Conservation (phyloP, 2,113 vertebrate genomes). For the Pachypanchax playfairii region DNA sequence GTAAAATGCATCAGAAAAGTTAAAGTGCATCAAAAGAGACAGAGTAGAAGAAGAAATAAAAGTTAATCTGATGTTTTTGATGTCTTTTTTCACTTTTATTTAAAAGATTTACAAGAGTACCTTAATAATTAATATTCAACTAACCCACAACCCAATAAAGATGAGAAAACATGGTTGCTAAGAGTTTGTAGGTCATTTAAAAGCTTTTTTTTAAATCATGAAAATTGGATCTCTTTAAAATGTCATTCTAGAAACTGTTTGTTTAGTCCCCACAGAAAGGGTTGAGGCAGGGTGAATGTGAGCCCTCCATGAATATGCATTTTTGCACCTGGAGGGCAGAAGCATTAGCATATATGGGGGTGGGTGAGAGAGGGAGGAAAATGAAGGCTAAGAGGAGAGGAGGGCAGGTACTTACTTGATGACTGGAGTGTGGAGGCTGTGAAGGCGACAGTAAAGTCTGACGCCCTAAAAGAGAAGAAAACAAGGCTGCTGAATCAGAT, state of each 20-base stretch:
- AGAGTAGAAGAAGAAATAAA: conserved; percentile 10
- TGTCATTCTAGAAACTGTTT: conserved; percentile 33
- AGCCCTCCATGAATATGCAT: conserved; percentile 65
- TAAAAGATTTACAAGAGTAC: background rate
- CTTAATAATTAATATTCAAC: background rate
- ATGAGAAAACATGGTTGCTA: conserved; percentile 23
- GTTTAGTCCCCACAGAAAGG: conserved; percentile 31
- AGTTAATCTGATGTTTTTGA: background rate
- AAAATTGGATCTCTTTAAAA: conserved; percentile 11
- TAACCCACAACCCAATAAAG: conserved; percentile 7
- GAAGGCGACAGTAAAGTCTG: conserved; percentile 95
- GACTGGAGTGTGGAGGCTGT: conserved; percentile 91
- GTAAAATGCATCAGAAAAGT: no score
- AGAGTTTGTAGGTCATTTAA: conserved; percentile 19
- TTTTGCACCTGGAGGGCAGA: conserved; percentile 55
- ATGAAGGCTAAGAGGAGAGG: background rate
- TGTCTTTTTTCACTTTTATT: background rate
- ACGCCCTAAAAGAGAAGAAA: conserved; percentile 85
- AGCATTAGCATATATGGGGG: conserved; percentile 24
- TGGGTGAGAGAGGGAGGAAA: background rate
- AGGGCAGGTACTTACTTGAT: conserved; percentile 90
- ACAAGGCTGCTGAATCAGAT: conserved; percentile 49
- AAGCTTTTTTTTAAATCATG: conserved; percentile 25
- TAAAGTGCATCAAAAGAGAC: background rate
- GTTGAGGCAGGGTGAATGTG: conserved; percentile 26